A percentile compares a stretch with the other conserved stretches of the same genome.
Evolutionary conservation across 2,888 invertebrate species (phyloP).

Genomic region (Folsomia manolachei): DNA sequence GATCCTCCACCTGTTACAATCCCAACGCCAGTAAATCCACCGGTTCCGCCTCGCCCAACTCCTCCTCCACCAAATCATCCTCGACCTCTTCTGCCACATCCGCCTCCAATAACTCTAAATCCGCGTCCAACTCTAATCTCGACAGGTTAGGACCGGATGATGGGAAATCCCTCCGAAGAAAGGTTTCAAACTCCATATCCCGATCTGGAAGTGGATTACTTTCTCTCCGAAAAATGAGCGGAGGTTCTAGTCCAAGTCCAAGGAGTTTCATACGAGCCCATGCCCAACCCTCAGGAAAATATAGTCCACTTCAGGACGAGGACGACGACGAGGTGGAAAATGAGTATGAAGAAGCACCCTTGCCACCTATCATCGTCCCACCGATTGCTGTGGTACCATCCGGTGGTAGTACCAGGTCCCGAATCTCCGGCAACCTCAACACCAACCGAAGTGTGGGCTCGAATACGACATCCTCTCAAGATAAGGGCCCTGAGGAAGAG

Average conservation of each 20-base stretch:
- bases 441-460: not conserved
- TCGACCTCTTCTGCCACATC: conserved; percentile 21
- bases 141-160: not conserved
- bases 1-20: not conserved
- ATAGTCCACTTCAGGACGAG: conserved; percentile 16
- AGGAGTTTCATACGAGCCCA: not conserved
- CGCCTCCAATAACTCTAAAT: conserved; percentile 23
- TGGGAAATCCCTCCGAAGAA: not conserved
- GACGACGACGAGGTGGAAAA: conserved; percentile 37
- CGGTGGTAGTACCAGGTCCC: not conserved
- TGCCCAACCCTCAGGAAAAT: not conserved
- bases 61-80: conserved; percentile 29
- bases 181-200: not conserved
- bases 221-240: conserved; percentile 3
- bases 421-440: not conserved
- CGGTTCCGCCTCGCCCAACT: conserved; percentile 22
- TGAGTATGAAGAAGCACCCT: conserved; percentile 17
- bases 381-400: no score
- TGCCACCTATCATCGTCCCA: not conserved
- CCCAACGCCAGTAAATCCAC: conserved; percentile 8
- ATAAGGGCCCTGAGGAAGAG: conserved; percentile 8
- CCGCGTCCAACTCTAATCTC: conserved; percentile 12
- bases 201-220: conserved; percentile 1
- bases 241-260: conserved; percentile 11
- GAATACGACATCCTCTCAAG: not conserved